Evolutionary conservation across 53 echinoderm and acorn worm species (phyloP), one percentile per base, ranked within the genome.

Genomic region (Antedon mediterranea): DNA sequence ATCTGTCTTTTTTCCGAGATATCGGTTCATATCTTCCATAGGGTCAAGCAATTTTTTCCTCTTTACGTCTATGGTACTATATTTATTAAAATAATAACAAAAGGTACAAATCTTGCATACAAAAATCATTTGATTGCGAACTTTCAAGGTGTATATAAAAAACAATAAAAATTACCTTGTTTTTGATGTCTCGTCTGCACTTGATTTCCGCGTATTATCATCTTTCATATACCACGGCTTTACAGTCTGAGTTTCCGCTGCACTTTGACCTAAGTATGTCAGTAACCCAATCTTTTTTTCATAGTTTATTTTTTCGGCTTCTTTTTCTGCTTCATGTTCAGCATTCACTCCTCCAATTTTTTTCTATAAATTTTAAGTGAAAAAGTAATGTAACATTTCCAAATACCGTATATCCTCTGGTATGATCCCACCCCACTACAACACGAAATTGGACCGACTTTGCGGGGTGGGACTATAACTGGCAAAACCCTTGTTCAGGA

Each of bases 231-330:
- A 92, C 92, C 92, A 92, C 3, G 92, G 92, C 74, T 86, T 92
- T 70, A 76, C 77, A 0, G 81, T 83, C 72, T 91, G 91, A 31
- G 90, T 79, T 72, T 98, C 98, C 0, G 78, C 80, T 32, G 89
- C 80, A 86, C 92, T 98, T 43, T 98, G 92, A 33, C 98, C 98
- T 33, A 98, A 78, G 76, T 91, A 89, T 15, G 91, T 89, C 87
- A 98, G 82, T 31, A 98, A 80, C 13, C 98, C 98, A 44, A 98
- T 92, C 34, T 82, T 98, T 79, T 88, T 85, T 74, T 98, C 92
- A 82, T 92, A 98, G 28, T 84, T 81, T n/a, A 92, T 92, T 73
- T 90, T 86, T 44, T 90, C 98, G 70, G 86, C 83, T 71, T 91
- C 90, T 77, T 90, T 90, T 72, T 98, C 98, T 41, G 81, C 83